Evolutionary conservation across 2,888 invertebrate genomes (phyloP).

Genomic region (Pristionchus exspectatus): DNA sequence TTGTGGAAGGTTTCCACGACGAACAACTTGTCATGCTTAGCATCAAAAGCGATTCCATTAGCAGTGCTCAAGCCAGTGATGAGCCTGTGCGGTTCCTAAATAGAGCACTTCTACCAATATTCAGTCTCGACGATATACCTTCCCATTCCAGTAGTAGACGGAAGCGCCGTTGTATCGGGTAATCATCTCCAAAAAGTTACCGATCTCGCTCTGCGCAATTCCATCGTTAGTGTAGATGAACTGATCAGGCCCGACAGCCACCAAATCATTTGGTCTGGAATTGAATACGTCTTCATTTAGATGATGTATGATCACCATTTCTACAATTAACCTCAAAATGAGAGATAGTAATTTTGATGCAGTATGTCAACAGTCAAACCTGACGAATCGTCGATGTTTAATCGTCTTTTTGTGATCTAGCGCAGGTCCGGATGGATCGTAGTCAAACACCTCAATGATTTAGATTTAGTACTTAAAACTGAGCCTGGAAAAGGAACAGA

Average conservation of each 20-base stretch:
- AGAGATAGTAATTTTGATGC: too few species aligned
- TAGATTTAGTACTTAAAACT: not conserved
- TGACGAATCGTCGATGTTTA: constrained; percentile 60
- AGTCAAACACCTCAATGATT: constrained; percentile 59
- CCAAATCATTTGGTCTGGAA: constrained; percentile 65
- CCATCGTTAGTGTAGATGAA: constrained; percentile 68
- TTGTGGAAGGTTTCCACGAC: constrained; percentile 62
- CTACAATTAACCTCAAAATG: too few species aligned
- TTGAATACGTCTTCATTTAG: not conserved
- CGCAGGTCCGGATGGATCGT: constrained; percentile 57
- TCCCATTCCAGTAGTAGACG: constrained; percentile 64
- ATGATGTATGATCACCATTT: too few species aligned
- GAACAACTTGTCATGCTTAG: constrained; percentile 60
- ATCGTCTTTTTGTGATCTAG: constrained; percentile 63
- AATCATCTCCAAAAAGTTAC: constrained; percentile 61
- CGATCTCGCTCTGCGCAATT: constrained; percentile 55
- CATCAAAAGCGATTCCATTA: constrained; percentile 65
- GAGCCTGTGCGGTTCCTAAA: constrained; percentile 58
- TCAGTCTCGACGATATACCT: constrained; percentile 53
- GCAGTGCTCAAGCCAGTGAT: constrained; percentile 55
- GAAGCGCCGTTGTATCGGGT: constrained; percentile 61
- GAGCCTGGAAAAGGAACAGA: not conserved
- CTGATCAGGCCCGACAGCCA: constrained; percentile 61
- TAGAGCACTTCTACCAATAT: too few species aligned
- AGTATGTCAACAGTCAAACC: constrained; percentile 54